Evolutionary conservation across 2,888 invertebrate genomes (phyloP).

Genomic region (Ennomos erosarius): DNA sequence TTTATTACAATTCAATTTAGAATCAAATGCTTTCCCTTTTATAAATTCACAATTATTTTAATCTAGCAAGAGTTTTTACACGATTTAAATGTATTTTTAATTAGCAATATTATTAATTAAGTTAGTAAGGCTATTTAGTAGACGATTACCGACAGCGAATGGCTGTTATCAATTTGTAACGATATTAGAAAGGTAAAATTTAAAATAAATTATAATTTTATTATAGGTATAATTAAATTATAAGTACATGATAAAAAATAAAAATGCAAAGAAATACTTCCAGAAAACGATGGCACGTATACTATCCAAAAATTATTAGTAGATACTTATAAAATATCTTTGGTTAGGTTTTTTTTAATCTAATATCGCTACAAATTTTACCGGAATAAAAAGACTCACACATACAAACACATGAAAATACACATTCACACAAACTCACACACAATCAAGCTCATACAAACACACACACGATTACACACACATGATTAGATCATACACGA

Average conservation of each 20-base stretch:
- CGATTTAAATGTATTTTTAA: conserved; percentile 66
- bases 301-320: conserved; percentile 3
- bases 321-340: conserved; percentile 25
- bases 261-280: conserved; percentile 18
- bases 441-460: conserved; percentile 50
- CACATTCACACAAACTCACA: conserved; percentile 28
- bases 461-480: conserved; percentile 53
- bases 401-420: conserved; percentile 41
- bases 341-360: conserved; percentile 35
- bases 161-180: conserved; percentile 56
- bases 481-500: conserved; percentile 61
- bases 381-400: conserved; percentile 48
- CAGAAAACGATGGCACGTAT: conserved; percentile 3
- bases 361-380: conserved; percentile 65
- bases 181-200: conserved; percentile 50
- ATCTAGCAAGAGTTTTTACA: conserved; percentile 75
- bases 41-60: conserved; percentile 78
- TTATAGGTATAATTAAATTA: too few relatives aligned
- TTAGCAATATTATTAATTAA: conserved; percentile 72
- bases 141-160: conserved; percentile 62
- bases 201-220: conserved; percentile 6
- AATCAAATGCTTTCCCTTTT: conserved; percentile 81
- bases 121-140: conserved; percentile 84
- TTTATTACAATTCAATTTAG: conserved; percentile 83
- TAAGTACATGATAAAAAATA: too few relatives aligned